These are phyloP conservation scores for Pollenia labialis DNA, from an alignment of 2,888 invertebrate genomes.

Conservation along the genomic window DNA sequence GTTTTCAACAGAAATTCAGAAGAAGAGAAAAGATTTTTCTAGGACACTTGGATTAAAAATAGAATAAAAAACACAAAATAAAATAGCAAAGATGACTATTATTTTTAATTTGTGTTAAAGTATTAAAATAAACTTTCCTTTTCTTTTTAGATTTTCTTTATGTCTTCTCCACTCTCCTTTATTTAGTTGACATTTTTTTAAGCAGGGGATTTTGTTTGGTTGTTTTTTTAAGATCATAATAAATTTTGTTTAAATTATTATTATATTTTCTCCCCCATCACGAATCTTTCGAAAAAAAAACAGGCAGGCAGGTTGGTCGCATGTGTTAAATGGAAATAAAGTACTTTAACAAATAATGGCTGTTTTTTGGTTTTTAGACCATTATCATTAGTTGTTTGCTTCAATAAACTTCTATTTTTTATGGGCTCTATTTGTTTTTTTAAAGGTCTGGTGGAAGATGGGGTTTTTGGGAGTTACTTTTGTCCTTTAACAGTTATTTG, in stretches of 20 bases:
- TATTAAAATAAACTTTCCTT: slow-evolving; percentile 61
- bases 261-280: slow-evolving; percentile 9
- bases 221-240: slow-evolving; percentile 67
- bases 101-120: slow-evolving; percentile 71
- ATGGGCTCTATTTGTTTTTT: slow-evolving; percentile 10
- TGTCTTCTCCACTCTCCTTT: not conserved
- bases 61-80: slow-evolving; percentile 25
- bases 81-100: slow-evolving; percentile 61
- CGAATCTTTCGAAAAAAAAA: not conserved
- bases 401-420: slow-evolving; percentile 56
- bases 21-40: not conserved
- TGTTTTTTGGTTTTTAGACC: slow-evolving; percentile 52
- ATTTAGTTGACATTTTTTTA: slow-evolving; percentile 59
- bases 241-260: slow-evolving; percentile 72
- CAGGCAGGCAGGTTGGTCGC: slow-evolving; percentile 50
- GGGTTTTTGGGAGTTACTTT: not conserved
- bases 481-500: slow-evolving; percentile 41
- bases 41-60: slow-evolving; percentile 29
- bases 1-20: slow-evolving; percentile 14
- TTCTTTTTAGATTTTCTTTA: slow-evolving; percentile 23
- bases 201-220: slow-evolving; percentile 40
- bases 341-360: slow-evolving; percentile 67
- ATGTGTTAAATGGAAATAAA: slow-evolving; percentile 70
- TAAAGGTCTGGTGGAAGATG: not conserved
- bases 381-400: slow-evolving; percentile 69